These are phyloP conservation scores for Anthophora plumipes DNA, from an alignment of 2,888 invertebrate genomes.

Conservation along the genomic window DNA sequence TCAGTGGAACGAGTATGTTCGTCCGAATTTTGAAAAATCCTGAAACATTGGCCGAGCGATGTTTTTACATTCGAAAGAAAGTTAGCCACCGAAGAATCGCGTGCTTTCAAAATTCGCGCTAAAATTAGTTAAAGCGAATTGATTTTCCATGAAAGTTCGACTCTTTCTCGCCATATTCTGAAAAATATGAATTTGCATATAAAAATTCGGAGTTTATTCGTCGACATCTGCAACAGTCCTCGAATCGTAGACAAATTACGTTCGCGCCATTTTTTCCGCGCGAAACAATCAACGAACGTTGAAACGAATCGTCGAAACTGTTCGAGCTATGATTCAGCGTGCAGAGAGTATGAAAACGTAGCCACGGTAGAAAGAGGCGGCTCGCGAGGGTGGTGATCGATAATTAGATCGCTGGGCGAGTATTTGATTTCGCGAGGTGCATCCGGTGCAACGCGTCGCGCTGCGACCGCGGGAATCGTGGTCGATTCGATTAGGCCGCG, in stretches of 20 bases:
- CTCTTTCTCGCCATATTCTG: no score
- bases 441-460: slow-evolving; percentile 42
- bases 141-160: no score
- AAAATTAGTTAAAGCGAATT: no score
- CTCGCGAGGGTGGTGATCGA: slow-evolving; percentile 14
- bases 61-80: slow-evolving; percentile 52
- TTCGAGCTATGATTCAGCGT: not conserved
- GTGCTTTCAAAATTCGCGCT: no score
- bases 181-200: no score
- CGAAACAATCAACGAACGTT: no score
- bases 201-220: no score
- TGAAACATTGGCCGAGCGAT: slow-evolving; percentile 27
- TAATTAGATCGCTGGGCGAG: slow-evolving; percentile 47
- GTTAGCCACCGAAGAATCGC: no score
- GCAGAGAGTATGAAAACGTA: slow-evolving; percentile 4
- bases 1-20: slow-evolving; percentile 63
- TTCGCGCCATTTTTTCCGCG: no score
- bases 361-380: not conserved
- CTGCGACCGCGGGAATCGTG: slow-evolving; percentile 38
- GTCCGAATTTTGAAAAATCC: slow-evolving; percentile 76
- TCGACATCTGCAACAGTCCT: no score
- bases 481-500: slow-evolving; percentile 51
- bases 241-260: no score
- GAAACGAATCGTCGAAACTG: no score
- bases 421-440: slow-evolving; percentile 49